Evolutionary conservation across 1,140 invertebrate genomes (phyloP).

Genomic region (Muscidifurax raptorellus): DNA sequence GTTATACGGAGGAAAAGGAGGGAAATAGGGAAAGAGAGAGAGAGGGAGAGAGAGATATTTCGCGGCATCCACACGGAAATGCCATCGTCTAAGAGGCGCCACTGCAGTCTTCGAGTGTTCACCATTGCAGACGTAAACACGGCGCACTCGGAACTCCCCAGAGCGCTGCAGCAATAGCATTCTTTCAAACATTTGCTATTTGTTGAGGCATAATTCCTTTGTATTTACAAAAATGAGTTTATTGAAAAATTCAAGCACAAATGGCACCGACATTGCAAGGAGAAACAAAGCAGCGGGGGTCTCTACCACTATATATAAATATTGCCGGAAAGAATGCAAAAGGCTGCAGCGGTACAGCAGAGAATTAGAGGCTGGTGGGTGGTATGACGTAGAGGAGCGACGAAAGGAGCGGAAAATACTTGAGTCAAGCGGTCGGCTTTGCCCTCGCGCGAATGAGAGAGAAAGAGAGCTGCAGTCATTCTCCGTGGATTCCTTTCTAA

Average conservation of each 20-base stretch:
- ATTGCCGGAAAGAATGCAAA: neutral
- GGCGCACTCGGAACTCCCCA: no score
- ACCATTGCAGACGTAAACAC: neutral
- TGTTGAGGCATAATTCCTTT: neutral
- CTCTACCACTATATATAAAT: no score
- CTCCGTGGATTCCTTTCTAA: conserved; percentile 68
- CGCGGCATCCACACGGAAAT: conserved; percentile 5
- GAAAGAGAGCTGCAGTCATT: conserved; percentile 53
- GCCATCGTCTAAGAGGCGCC: conserved; percentile 23
- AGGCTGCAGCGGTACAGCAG: neutral
- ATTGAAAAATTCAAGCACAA: neutral
- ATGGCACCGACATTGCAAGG: neutral
- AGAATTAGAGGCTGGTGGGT: neutral
- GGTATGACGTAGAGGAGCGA: neutral
- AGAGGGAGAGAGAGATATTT: conserved; percentile 11
- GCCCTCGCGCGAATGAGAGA: conserved; percentile 53
- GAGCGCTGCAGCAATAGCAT: no score
- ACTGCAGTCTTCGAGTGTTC: neutral
- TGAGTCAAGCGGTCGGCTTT: conserved; percentile 61
- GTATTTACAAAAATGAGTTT: neutral
- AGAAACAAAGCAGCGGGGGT: no score
- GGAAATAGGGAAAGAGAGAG: neutral
- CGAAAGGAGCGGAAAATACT: conserved; percentile 57
- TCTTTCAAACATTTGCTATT: no score
- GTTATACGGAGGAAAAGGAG: no score